Evolutionary conservation across 2,888 invertebrate species (phyloP).

Genomic region (Mayetiola destructor): DNA sequence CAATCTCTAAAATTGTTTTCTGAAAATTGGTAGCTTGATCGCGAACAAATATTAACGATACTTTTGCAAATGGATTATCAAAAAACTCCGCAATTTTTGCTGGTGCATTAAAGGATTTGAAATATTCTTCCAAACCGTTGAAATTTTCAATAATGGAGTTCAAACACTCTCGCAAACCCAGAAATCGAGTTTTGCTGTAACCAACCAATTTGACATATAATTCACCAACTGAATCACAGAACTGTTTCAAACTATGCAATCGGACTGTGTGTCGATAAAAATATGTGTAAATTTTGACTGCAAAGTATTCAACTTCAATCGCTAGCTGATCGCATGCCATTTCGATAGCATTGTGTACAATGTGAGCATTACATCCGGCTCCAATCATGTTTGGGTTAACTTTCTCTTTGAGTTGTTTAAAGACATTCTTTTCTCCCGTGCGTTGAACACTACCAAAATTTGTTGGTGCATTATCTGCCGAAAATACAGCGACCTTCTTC

Average conservation of each 20-base stretch:
- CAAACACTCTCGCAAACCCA: not conserved
- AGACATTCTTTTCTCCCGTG: not conserved
- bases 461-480: not conserved
- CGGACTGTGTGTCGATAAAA: not conserved
- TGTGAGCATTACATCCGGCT: not conserved
- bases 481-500: not conserved
- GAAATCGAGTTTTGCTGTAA: not conserved
- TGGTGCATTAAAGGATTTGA: not conserved
- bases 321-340: not conserved
- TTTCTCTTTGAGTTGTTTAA: not conserved
- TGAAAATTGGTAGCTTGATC: not conserved
- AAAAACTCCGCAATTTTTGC: not conserved
- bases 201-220: not conserved
- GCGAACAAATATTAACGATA: not conserved
- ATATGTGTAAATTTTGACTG: constrained; percentile 6
- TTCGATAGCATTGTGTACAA: not conserved
- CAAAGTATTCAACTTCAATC: not conserved
- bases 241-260: not conserved
- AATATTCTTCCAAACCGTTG: constrained; percentile 1
- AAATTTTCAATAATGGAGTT: not conserved
- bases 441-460: not conserved
- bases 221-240: not conserved
- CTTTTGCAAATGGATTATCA: not conserved
- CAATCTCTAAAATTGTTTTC: not conserved
- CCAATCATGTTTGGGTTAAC: not conserved